Evolutionary conservation across 2,888 invertebrate species (phyloP), one percentile per base, ranked within the genome.

Genomic region (Aricia artaxerxes): DNA sequence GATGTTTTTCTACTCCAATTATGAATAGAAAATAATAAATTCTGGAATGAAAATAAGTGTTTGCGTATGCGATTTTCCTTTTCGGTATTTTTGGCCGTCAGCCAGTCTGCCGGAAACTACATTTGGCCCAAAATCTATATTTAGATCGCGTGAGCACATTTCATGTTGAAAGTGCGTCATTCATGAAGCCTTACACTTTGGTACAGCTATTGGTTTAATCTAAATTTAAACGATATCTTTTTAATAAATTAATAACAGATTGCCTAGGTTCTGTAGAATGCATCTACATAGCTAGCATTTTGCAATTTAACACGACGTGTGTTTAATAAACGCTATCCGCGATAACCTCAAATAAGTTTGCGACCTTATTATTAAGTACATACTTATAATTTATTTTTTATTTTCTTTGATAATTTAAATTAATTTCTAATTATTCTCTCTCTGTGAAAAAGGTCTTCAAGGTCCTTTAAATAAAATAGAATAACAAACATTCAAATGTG

Each of bases 11-110:
- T 35, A 31, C 4, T 16, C 1, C 3, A 69, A 38, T 69, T 69
- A 38, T 13, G 13, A 13, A 69, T 2, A 38, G 5, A 13, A 69
- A 64, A 31, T 64, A 31, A 31, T 69, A 69, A 13, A 35, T 69
- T 4, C 13, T 13, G 5, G 35, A 69, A 69, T 69, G 38, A 38
- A 38, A 64, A 64, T 64, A 64, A 35, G n/a, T 73, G 44, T 44
- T 4, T n/a, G 44, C 44, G 73, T 44, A 44, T 73, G 44, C 11
- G 73, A 44, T 73, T 73, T 73, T 24, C 44, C 9, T 73, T 73
- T 73, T 73, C 31, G 73, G 73, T 44, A 69, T 69, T 69, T 64
- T 78, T 72, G 69, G 57, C 64, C 61, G 78, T 78, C 80, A 73
- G 72, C 75, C 77, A 78, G 78, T 75, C 78, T 69, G 73, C 16